phyloP scores from a whole-genome alignment of 2,797 vertebrate species.

The Neoniphon sammara region DNA sequence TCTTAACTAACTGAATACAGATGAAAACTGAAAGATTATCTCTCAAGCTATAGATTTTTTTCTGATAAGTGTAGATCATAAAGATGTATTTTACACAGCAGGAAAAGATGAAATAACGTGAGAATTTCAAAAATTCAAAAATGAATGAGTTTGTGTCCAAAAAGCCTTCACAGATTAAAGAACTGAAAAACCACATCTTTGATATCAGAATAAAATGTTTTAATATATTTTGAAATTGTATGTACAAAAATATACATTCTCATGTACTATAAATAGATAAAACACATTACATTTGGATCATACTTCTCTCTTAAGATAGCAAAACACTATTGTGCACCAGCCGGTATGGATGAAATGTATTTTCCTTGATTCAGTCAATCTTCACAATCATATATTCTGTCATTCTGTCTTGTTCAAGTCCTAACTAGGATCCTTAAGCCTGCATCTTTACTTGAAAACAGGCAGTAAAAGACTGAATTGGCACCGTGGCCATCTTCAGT shows the following conservation, averaged over 20 bases:
- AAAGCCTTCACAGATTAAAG: not conserved
- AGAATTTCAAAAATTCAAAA: not conserved
- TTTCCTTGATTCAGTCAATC: slow-evolving; percentile 15
- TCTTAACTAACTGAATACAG: not conserved
- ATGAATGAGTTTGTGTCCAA: not conserved
- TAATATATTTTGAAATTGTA: slow-evolving; percentile 73
- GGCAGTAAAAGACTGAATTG: not conserved
- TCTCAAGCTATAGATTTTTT: not conserved
- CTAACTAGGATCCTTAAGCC: not conserved
- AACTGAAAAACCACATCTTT: not conserved
- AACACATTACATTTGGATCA: slow-evolving; percentile 30
- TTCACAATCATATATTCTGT: slow-evolving; percentile 7
- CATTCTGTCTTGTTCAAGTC: not conserved
- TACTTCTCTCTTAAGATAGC: slow-evolving; percentile 20
- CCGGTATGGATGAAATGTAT: slow-evolving; percentile 40
- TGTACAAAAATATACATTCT: slow-evolving; percentile 78
- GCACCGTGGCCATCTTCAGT: not conserved
- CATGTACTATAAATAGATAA: slow-evolving; percentile 68
- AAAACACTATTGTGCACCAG: slow-evolving; percentile 26
- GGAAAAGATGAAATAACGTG: not conserved
- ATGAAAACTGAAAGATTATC: not conserved
- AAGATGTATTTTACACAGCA: not conserved
- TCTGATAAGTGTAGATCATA: not conserved
- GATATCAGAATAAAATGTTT: slow-evolving; percentile 70
- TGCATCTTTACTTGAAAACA: slow-evolving; percentile 14